Base-by-base conservation (phyloP, 1,140 invertebrate genomes). In the Ceratosolen fusciceps region DNA sequence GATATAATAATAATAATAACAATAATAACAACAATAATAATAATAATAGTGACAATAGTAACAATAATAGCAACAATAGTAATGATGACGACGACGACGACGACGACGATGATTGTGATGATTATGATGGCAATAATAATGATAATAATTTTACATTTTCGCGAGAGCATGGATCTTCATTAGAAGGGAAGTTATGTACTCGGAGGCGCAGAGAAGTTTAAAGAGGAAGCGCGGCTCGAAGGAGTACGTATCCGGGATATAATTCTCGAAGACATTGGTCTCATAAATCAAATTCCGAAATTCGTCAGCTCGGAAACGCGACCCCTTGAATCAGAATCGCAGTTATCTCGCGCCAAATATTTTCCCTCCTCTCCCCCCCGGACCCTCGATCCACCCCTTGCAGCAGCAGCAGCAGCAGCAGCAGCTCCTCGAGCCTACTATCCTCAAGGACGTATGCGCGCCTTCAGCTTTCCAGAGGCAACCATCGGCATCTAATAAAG, bases 211-310 rank as follows among this genome's bases (percentile, higher is more conserved):
- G 58, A 31, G 74, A 81, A 82, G 79, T 71, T 70, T 77, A 71
- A 77, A 77, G 74, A 77, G 75, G 52, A 70, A 43, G 65, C 26
- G 1, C 24, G 74, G 37, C 10, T 65, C 47, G 72, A 58, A 62
- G 56, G 39, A 39, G 12, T 7, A 37, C 31, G 12, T 16, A 56
- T 39, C 26, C 60, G 47, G 60, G 29, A 67, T 29, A 68, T 68
- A 68, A 76, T 68, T 76, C 65, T 76, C 62, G 47, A 24, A 67
- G 62, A 76, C 83, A 83, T 82, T 78, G 74, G 77, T 82, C 77
- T 83, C 83, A 87, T 88, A 88, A 87, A 88, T 88, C 87, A 88
- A 85, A 87, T 87, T 85, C 83, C 77, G 79, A 85, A 87, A 88
- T 88, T 85, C 84, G 84, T 87, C 83, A 84, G 71, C 52, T 79